Base-by-base conservation (phyloP, 2,888 invertebrate species). In the Coecobrya sp. region DNA sequence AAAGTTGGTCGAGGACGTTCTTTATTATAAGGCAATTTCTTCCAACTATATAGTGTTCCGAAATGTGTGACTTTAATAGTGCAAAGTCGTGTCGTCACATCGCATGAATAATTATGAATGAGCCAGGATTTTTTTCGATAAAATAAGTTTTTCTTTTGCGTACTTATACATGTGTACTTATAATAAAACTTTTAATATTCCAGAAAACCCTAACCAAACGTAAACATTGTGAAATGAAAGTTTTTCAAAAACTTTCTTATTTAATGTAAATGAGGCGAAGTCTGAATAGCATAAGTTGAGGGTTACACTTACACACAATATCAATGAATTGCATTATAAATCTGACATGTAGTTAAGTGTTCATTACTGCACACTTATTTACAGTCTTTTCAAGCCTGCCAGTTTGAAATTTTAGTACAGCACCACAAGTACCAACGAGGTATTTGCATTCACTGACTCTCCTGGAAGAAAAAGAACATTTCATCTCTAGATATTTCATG, bases 31-130 rank as follows among this genome's bases (percentile, higher is more conserved):
- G 79, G 16, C 25, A 49, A 27, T 79, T 73, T 79, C 49, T 16
- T 45, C 52, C 79, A 16, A 27, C 79, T 27, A 27, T 52, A 52
- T 16, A n/a, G n/a, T 27, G 22, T 16, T 52, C n/a, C 49, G 22
- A 84, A 84, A 65, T 85, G 55, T 27, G 55, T 7, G 73, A 86
- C 52, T 70, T 79, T 49, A 86, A 70, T 55, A 86, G 70, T 70
- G 86, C 62, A 85, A 62, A 85, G 59, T 82, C 82, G 45, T 82
- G 85, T 85, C 22, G 62, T 45, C 85, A 85, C 68, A 52, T 49
- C 52, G 52, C 79, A 79, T 79, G 79, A 79, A 52, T 79, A 79
- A 79, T 79, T 52, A 52, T 79, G 79, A 79, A 52, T 79, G 79
- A 79, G 52, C 27, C 45, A 73, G 27, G 22, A 36, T 25, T 27